Evolutionary conservation across 2,113 vertebrate species (phyloP).

Genomic region (Clarias macrocephalus): DNA sequence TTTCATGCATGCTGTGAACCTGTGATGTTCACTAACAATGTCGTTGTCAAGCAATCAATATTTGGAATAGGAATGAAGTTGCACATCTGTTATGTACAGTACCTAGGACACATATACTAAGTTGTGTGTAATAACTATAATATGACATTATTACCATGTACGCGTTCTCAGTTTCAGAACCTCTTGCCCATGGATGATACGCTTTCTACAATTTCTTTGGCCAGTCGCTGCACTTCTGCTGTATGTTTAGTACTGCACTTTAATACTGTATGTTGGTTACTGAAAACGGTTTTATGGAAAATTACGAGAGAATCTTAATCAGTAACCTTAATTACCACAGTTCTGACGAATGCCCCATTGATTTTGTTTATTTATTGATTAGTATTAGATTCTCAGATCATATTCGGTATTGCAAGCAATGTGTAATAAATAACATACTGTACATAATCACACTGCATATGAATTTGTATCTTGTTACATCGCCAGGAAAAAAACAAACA

Average conservation of each 20-base stretch:
- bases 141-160: too few relatives aligned
- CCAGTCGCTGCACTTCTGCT: too few relatives aligned
- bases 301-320: too few relatives aligned
- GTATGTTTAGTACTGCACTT: too few relatives aligned
- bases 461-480: neutral
- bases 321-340: neutral
- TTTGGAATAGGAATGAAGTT: neutral
- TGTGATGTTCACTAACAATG: neutral
- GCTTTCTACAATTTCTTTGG: too few relatives aligned
- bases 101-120: too few relatives aligned
- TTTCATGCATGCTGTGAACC: neutral
- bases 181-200: too few relatives aligned
- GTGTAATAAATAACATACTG: neutral
- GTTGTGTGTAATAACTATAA: too few relatives aligned
- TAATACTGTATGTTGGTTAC: too few relatives aligned
- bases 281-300: too few relatives aligned
- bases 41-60: neutral
- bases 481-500: neutral
- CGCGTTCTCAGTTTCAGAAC: too few relatives aligned
- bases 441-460: neutral
- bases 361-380: neutral
- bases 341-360: neutral
- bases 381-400: neutral
- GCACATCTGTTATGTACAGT: too few relatives aligned
- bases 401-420: neutral